Evolutionary conservation across 1,140 invertebrate genomes (phyloP), one percentile per base, ranked within the genome.

Genomic region (Marisa cornuarietis): DNA sequence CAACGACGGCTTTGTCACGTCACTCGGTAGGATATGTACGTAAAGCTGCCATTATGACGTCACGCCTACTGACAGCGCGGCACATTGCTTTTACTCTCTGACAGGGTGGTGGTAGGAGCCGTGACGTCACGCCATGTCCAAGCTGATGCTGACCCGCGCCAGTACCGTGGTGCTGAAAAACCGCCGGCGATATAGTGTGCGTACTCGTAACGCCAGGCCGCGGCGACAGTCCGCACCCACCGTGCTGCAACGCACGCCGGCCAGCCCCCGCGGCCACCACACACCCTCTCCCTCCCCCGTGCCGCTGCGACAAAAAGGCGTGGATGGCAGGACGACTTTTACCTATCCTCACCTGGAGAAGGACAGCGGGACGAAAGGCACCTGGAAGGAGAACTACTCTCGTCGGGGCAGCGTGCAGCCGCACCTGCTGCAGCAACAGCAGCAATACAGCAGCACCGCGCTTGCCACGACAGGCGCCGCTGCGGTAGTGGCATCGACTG

Each of bases 151-250:
- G 51, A 79, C 81, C 9, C 26, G 81, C 16, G 79, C 81, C 24
- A 78, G 81, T 24, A 82, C 81, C 7, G 79, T 78, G 26, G 81
- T 82, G 22, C 31, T 82, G 63, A 79, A 79, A 52, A 72, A 63
- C 78, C 71, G 81, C 14, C 71, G 81, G 13, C 81, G 81, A 3
- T 82, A 79, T 61, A 82, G 81, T 74, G 11, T 77, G 18, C 76
- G 76, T 26, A 26, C 76, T 16, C 62, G 81, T 11, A 24, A 77
- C 51, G 71, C 78, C 16, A 58, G 74, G 9, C 81, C 81, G 18
- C 78, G 81, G 13, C 65, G 81, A 8, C 81, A 82, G 61, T 82
- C 81, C 20, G 81, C 81, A 0, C 81, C 81, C 18, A 82, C 81
- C 10, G 81, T 82, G 5, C 62, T 82, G 20, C 81, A 82, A 42